Evolutionary conservation across 2,888 invertebrate genomes (phyloP), one percentile per base, ranked within the genome.

Genomic region (Nezara viridula): DNA sequence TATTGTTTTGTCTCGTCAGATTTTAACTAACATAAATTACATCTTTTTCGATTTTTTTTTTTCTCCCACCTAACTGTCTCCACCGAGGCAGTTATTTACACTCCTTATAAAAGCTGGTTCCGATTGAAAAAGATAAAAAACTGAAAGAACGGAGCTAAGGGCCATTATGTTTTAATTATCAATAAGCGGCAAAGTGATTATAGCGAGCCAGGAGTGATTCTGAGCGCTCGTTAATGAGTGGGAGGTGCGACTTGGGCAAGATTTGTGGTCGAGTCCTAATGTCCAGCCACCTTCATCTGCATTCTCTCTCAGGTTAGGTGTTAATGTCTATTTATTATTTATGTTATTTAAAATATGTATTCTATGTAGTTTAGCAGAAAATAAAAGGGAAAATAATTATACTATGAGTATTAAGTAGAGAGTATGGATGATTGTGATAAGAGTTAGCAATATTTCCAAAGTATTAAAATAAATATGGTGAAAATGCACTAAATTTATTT

Each of bases 141-240:
- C 37, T 21, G 6, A 73, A 32, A 73, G 32, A 73, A 73, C 19
- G 19, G 21, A 73, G 66, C 16, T 37, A 9, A 32, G 9, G 66
- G 66, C 37, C 66, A 73, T 73, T 73, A 73, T 0, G 32, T 73
- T 73, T 73, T 73, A 73, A 73, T 73, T 73, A 73, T 73, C 66
- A 73, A 73, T 73, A 73, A 73, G 66, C 66, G 66, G 32, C 14
- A 32, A 37, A 37, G 66, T 73, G 32, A 37, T 73, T 73, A 73
- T 7, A 37, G 19, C 66, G 66, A 73, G 60, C 7, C 16, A 7
- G 37, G 66, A 37, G 37, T 27, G 60, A 60, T 60, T 60, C 6
- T 27, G 14, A 32, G 6, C 32, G 37, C 66, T 19, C 6, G 32
- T 37, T 73, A 73, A 73, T 73, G 66, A 73, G 66, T 19, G 37